Evolutionary conservation across 1,140 invertebrate species (phyloP).

Genomic region (Triops longicaudatus): DNA sequence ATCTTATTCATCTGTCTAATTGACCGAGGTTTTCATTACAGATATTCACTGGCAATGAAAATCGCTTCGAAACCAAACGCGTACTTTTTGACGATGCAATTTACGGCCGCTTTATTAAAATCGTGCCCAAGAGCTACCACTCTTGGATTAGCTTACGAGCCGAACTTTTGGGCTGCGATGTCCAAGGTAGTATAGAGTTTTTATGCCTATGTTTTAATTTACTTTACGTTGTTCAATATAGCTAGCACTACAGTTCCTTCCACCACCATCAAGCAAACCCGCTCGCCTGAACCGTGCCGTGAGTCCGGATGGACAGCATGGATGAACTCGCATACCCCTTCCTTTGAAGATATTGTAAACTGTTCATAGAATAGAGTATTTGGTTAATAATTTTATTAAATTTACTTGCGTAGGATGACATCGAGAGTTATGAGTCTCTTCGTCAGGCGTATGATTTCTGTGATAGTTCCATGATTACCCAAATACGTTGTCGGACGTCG

Average conservation of each 20-base stretch:
- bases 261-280: slow-evolving; percentile 18
- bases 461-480: slow-evolving; percentile 34
- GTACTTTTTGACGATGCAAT: slow-evolving; percentile 38
- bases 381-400: neutral
- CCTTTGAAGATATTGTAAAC: slow-evolving; percentile 33
- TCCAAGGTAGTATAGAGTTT: slow-evolving; percentile 15
- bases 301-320: slow-evolving; percentile 37
- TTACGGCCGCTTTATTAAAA: slow-evolving; percentile 36
- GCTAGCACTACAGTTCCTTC: slow-evolving; percentile 17
- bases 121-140: slow-evolving; percentile 38
- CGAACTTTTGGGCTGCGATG: slow-evolving; percentile 40
- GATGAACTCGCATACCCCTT: slow-evolving; percentile 37
- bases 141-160: slow-evolving; percentile 38
- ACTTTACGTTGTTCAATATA: neutral
- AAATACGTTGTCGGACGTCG: slow-evolving; percentile 37
- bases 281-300: slow-evolving; percentile 24
- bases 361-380: neutral
- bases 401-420: slow-evolving; percentile 33
- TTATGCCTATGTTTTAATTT: neutral
- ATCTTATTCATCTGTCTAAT: slow-evolving; percentile 3
- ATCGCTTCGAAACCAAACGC: slow-evolving; percentile 33
- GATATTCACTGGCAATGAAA: slow-evolving; percentile 39
- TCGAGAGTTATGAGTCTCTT: slow-evolving; percentile 34
- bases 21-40: slow-evolving; percentile 20
- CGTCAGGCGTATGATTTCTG: slow-evolving; percentile 37